Conservation (phyloP, 30 jellyfish, hydroid and myxozoan genomes). For the Aurelia coerulea region DNA sequence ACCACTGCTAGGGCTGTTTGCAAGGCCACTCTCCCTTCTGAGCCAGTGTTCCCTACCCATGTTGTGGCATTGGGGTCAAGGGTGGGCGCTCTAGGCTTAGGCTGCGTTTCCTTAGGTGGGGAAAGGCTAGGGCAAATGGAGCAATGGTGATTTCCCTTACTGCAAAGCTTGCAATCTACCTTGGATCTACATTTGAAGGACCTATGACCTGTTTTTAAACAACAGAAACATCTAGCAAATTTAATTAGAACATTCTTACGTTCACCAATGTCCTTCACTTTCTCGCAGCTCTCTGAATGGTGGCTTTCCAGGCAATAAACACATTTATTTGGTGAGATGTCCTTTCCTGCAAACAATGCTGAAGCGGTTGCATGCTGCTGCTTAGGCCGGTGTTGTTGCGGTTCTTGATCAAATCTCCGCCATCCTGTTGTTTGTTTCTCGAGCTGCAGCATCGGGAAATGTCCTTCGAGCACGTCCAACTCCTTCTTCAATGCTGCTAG, state of each 20-base stretch:
- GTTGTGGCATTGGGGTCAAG: constrained; percentile 13
- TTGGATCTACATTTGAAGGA: constrained; percentile 16
- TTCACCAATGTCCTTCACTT: constrained; percentile 10
- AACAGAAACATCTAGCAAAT: constrained; percentile 36
- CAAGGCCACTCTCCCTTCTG: constrained; percentile 79
- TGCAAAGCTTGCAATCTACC: constrained; percentile 15
- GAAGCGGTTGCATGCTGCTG: constrained; percentile 32
- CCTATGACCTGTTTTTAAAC: constrained; percentile 36
- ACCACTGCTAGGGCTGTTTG: constrained; percentile 68
- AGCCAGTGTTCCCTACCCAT: constrained; percentile 50
- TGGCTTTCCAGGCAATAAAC: constrained; percentile 22
- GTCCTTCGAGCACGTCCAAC: no score
- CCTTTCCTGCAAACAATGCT: constrained; percentile 48
- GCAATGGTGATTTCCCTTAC: constrained; percentile 12
- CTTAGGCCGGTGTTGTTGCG: constrained; percentile 41
- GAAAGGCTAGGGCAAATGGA: constrained; percentile 22
- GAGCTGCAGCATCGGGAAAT: no score
- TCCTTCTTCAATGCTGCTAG: no score
- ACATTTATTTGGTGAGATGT: neutral
- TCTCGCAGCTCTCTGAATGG: constrained; percentile 18
- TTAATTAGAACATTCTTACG: constrained; percentile 33
- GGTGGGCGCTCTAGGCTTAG: constrained; percentile 31
- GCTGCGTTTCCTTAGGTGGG: constrained; percentile 50
- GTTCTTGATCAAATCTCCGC: no score
- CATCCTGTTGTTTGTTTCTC: no score